Conservation (phyloP, 35 echinoderm and acorn worm species). For the Lytechinus pictus region DNA sequence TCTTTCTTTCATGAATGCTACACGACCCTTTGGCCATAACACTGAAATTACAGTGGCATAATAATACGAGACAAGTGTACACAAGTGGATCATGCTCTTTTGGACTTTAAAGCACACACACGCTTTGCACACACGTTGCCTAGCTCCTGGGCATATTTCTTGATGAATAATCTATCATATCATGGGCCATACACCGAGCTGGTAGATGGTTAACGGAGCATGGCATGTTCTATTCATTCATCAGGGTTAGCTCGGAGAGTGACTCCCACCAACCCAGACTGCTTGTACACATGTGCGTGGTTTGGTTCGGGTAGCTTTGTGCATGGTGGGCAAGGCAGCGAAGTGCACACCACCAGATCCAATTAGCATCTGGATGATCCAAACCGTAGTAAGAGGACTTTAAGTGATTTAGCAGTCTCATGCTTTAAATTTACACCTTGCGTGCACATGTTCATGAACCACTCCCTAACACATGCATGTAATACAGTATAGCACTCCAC, state of each 20-base stretch:
- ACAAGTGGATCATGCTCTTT: neutral
- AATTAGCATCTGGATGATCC: slow-evolving; percentile 45
- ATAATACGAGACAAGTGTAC: neutral
- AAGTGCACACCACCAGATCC: slow-evolving; percentile 24
- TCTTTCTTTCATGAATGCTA: neutral
- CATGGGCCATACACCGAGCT: neutral
- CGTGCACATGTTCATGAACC: neutral
- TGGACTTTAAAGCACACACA: neutral
- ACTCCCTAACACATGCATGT: neutral
- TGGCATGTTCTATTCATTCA: slow-evolving; percentile 2
- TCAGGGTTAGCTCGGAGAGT: neutral
- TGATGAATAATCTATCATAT: slow-evolving; percentile 6
- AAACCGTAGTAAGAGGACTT: slow-evolving; percentile 41
- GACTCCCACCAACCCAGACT: neutral
- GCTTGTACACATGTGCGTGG: neutral
- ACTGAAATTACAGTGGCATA: neutral
- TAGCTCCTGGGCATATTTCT: slow-evolving; percentile 10
- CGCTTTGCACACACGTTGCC: neutral
- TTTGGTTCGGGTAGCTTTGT: neutral
- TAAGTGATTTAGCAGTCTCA: slow-evolving; percentile 40
- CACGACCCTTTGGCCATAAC: neutral
- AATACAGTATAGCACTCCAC: neutral
- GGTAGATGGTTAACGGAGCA: neutral
- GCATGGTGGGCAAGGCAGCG: neutral
- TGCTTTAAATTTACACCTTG: neutral